Base-by-base conservation (phyloP, 2,797 vertebrate genomes). In the Meda fulgida region DNA sequence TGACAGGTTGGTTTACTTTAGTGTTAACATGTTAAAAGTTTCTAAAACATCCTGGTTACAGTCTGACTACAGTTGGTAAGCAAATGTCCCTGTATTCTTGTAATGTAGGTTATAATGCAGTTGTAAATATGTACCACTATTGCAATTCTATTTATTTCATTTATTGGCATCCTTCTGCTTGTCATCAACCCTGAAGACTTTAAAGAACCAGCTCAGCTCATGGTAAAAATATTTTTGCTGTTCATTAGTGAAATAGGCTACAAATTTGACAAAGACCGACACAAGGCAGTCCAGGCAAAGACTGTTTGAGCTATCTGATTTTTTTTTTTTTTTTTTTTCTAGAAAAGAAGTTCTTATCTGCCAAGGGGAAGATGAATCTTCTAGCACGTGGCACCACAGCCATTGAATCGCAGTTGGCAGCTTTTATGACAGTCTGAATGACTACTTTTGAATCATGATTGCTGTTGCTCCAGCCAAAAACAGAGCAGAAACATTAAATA, bases 151-250 rank as follows among this genome's bases (percentile, higher is more conserved):
- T 46, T 92, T 3, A 83, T 93, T 72, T 95, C 94, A 18, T 31
- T 96, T 0, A 80, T 92, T 1, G 96, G 96, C 46, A 94, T 97
- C 84, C 88, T 97, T 73, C 93, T 98, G 80, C 88, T 97, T 18
- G 90, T 91, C 46, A 82, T 97, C 38, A 93, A 94, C 40, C 89
- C 91, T 23, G 90, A 90, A 71, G 92, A 96, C 69, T n/a, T 92
- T 78, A 88, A 81, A 78, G 92, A 90, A 11, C 89, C 92, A n/a
- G 92, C 96, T 3, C 88, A 91, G 23, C 90, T 95, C 88, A 96
- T 96, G 97, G 97, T 97, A 94, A 95, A 38, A 13, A n/a, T 19
- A 31, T 58, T 31, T 72, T 53, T 26, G 21, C 7, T 58, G 26
- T 60, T 71, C 9, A 7, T 8, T 14, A 34, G 21, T n/a, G 11